These are phyloP conservation scores for Falco peregrinus DNA, from an alignment of 2,797 vertebrate species.

Conservation along the genomic window DNA sequence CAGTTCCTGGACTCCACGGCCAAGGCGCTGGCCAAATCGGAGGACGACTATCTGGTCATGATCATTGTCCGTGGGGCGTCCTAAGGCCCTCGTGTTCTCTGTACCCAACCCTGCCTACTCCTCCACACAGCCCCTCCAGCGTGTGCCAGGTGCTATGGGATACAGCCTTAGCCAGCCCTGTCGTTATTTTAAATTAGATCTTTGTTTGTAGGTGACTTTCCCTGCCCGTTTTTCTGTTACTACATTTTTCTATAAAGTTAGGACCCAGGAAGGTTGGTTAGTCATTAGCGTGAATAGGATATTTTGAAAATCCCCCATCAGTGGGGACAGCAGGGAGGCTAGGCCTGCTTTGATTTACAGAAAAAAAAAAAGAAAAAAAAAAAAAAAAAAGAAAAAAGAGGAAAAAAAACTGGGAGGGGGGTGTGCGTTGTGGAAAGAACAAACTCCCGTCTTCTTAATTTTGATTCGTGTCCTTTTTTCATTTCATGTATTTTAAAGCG, in stretches of 20 bases:
- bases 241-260: slow-evolving; percentile 73
- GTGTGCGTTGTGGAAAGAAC: not conserved
- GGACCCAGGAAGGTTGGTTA: slow-evolving; percentile 69
- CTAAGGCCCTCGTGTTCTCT: slow-evolving; percentile 81
- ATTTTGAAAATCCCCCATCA: slow-evolving; percentile 15
- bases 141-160: slow-evolving; percentile 89
- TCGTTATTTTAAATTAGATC: slow-evolving; percentile 73
- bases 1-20: slow-evolving; percentile 99
- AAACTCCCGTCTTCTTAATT: slow-evolving; percentile 20
- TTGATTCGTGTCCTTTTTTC: slow-evolving; percentile 65
- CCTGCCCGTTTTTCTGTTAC: slow-evolving; percentile 45
- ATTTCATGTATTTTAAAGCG: slow-evolving; percentile 62
- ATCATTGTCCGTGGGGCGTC: slow-evolving; percentile 98
- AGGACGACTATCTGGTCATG: slow-evolving; percentile 99
- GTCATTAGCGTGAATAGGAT: slow-evolving; percentile 59
- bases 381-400: not conserved
- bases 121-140: slow-evolving; percentile 74
- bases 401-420: not conserved
- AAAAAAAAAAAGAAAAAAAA: not conserved
- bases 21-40: slow-evolving; percentile 98
- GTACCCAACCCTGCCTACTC: slow-evolving; percentile 71
- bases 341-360: slow-evolving; percentile 68
- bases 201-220: slow-evolving; percentile 71
- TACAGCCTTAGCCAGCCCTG: slow-evolving; percentile 80
- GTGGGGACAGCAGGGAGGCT: slow-evolving; percentile 48